A percentile compares a stretch with the other conserved stretches of the same genome.
Conservation (phyloP, 2,888 invertebrate genomes). For the Pantelozetes paolii region DNA sequence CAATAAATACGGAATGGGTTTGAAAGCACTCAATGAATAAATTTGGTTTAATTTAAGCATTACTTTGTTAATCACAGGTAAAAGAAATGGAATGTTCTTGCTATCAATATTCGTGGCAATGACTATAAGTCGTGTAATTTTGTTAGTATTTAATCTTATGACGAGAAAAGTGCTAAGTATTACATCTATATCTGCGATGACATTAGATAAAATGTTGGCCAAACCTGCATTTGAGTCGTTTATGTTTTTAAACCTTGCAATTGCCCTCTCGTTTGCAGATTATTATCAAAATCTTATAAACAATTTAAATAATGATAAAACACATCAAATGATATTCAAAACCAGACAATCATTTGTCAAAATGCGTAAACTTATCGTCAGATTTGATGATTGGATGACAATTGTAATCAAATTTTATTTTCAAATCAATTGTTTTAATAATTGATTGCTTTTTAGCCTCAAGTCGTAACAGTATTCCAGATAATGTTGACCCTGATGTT, state of each 20-base stretch:
- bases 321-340: not conserved
- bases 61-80: no score
- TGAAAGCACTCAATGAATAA: not conserved
- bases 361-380: not conserved
- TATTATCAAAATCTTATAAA: not conserved
- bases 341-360: not conserved
- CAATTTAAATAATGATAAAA: not conserved
- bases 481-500: not conserved
- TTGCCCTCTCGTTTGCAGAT: not conserved
- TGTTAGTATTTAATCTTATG: not conserved
- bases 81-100: no score
- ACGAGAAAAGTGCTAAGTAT: not conserved
- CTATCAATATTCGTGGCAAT: no score
- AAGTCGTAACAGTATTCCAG: not conserved
- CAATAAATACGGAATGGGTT: not conserved
- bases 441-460: not conserved
- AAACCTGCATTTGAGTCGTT: not conserved
- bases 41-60: no score
- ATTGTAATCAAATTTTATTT: not conserved
- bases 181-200: not conserved
- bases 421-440: not conserved
- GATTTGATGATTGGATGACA: not conserved
- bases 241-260: not conserved
- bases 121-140: no score
- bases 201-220: not conserved